A percentile compares a stretch with the other conserved stretches of the same genome.
Conservation (phyloP, 2,797 vertebrate genomes). For the Lithobates pipiens region DNA sequence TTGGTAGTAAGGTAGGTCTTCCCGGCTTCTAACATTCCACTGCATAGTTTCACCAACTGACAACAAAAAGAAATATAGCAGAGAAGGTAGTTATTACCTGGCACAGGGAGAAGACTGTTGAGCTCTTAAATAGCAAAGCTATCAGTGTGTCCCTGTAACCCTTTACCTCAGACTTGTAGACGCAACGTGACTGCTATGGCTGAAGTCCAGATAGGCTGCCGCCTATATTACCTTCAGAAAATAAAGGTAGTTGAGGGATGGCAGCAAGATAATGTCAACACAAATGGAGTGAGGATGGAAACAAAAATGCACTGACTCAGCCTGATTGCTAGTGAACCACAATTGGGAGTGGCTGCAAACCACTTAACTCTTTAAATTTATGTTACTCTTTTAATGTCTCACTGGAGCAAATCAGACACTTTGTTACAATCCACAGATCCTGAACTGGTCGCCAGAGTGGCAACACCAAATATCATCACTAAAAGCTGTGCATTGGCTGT, state of each 20-base stretch:
- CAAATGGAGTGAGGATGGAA: neutral
- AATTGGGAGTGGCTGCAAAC: neutral
- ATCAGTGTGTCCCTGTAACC: neutral
- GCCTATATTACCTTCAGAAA: no score
- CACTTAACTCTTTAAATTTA: neutral
- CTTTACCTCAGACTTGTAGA: neutral
- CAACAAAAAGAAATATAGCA: neutral
- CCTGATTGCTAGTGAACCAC: neutral
- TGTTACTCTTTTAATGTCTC: no score
- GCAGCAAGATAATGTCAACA: neutral
- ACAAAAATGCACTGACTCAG: neutral
- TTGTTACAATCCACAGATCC: no score
- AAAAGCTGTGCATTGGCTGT: no score
- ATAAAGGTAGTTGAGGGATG: no score
- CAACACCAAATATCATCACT: no score
- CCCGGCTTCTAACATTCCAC: constrained; percentile 93
- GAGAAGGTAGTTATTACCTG: neutral
- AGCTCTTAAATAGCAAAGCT: neutral
- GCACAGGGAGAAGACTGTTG: neutral
- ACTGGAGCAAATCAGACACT: no score
- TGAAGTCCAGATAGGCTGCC: no score
- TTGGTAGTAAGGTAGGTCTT: constrained; percentile 91
- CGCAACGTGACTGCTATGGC: neutral
- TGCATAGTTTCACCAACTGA: constrained; percentile 96
- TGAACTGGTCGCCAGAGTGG: no score